Base-by-base conservation (phyloP, 2,113 vertebrate genomes). In the Silurus asotus region DNA sequence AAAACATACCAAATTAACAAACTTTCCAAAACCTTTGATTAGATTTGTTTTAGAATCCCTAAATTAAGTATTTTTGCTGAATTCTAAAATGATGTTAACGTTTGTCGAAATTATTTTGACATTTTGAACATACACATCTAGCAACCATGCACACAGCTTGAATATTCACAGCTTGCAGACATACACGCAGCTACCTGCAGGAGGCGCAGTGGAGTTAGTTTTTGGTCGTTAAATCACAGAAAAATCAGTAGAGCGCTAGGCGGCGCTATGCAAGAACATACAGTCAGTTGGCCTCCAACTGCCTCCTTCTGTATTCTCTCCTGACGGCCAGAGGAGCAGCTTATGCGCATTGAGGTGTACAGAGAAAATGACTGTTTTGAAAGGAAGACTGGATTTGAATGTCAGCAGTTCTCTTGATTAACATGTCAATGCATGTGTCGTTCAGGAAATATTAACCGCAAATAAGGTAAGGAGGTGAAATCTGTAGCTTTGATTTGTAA, bases 261-360 rank as follows among this genome's bases (percentile, higher is more conserved):
- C 37, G 37, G 37, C 37, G 37, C 37, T 37, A 37, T 37, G 37
- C 37, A 37, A 37, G 2, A 0, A 37, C 37, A 37, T 37, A 37
- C 37, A 37, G 37, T 37, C 37, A 37, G 37, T 37, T 37, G 37
- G 37, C 37, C 37, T 37, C 37, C 37, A 37, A 37, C 37, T 58
- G 72, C 87, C 78, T 59, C 51, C 28, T 45, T 83, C 76, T 62
- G 86, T 88, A 84, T 37, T 58, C 58, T 58, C 58, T 91, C 90
- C 48, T 89, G 86, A 80, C 74, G 86, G 67, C 84, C 69, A 75
- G 64, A 48, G 74, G 69, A 87, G 64, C 48, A 37, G 55, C 85
- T 51, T 56, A 37, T n/a, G 17, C 55, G 75, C 79, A 49, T 49
- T 45, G 59, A 49, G 17, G 19, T 11, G 48, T 51, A 5, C 4